A percentile compares a stretch with the other conserved stretches of the same genome.
phyloP scores from a whole-genome alignment of 2,797 vertebrate species.

The Galago senegalensis region DNA sequence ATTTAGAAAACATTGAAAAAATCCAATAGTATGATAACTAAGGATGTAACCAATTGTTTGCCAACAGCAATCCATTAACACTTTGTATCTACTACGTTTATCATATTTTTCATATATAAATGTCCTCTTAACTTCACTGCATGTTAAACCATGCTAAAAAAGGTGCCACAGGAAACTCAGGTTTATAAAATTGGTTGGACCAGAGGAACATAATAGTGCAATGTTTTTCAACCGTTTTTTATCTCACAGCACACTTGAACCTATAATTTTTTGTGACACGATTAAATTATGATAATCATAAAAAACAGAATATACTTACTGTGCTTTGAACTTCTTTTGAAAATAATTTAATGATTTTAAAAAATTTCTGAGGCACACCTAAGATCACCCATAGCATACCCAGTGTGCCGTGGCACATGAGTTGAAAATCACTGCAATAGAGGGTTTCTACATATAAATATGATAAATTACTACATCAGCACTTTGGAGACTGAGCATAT shows the following conservation, averaged over 20 bases:
- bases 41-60: neutral
- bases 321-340: too few species aligned
- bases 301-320: too few species aligned
- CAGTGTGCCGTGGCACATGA: too few species aligned
- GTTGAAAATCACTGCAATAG: too few species aligned
- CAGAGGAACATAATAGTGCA: neutral
- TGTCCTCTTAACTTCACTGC: neutral
- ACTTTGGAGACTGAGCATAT: neutral
- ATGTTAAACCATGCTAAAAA: neutral
- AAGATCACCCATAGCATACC: too few species aligned
- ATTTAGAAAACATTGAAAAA: constrained; percentile 11
- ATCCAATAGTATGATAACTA: neutral
- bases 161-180: neutral
- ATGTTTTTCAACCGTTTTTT: too few species aligned
- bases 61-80: neutral
- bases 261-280: too few species aligned
- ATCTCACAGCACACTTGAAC: too few species aligned
- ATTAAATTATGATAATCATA: too few species aligned
- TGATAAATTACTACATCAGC: neutral
- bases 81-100: neutral
- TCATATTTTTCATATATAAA: neutral
- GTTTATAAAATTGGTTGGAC: neutral
- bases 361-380: too few species aligned
- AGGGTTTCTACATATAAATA: neutral
- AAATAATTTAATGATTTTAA: too few species aligned